Evolutionary conservation across 2,888 invertebrate genomes (phyloP), one percentile per base, ranked within the genome.

Genomic region (Drosophila demipolita): DNA sequence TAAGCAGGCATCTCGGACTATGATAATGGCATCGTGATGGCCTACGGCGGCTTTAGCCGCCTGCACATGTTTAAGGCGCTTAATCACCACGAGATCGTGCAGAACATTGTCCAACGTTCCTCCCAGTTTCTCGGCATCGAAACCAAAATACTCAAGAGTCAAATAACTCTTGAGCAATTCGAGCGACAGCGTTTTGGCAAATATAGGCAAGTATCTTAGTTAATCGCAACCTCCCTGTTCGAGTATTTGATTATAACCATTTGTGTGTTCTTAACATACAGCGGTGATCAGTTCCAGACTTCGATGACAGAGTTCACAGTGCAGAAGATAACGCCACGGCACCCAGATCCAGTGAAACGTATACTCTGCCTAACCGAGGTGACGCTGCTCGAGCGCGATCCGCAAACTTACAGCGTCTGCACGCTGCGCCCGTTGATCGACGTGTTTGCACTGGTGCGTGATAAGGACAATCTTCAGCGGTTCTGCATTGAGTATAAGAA

Each of bases 281-380:
- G 99, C 91, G 96, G 96, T 15, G 99, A 99, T 93, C 98, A 98
- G 92, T 97, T 97, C 92, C 96, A 99, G 91, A 99, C 99, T 4
- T 99, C 99, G 1, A 96, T 99, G 73, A 97, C 98, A 20, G 99
- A 99, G 94, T 99, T 99, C 93, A 96, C 96, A 73, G 98, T 99
- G 5, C 98, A 99, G 92, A 99, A 99, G 94, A 95, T 97, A 83
- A 96, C 97, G 23, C 94, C 95, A 1, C 94, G 98, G 33, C 97
- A 97, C 92, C 95, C 95, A 89, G 98, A 98, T 87, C 96, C 97
- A 0, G 96, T 98, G 84, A 94, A 97, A 75, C 95, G 99, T 66
- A 97, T 98, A 0, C 94, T 99, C 36, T 99, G 99, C 91, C 94
- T 99, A 26, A 98, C 98, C 0, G 99, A 99, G 93, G 97, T 97